Base-by-base conservation (phyloP, 2,888 invertebrate species). In the Leucania comma region DNA sequence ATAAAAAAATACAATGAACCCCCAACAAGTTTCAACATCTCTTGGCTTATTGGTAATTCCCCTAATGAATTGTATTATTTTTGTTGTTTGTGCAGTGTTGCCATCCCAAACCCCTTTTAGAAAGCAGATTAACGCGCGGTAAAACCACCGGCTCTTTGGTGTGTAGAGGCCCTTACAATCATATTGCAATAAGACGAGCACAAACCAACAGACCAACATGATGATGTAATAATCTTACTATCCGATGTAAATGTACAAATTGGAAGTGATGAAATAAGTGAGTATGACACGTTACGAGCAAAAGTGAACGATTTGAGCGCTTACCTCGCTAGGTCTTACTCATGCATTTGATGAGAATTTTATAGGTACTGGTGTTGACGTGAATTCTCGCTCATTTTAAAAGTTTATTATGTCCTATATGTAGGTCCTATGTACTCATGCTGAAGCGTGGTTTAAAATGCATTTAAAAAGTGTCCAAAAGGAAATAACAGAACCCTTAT, bases 221-320 rank as follows among this genome's bases (percentile, higher is more conserved):
- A 50, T 80, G 51, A 63, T 26, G 67, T 60, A 67, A 70, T 69
- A 67, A 65, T 69, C 50, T 79, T 66, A 76, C 66, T 71, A 79
- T 71, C 50, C 59, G 69, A 79, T 69, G 68, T 80, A 50, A 69
- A 65, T 72, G 75, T 61, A 68, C 66, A 73, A 71, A 73, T 82
- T 72, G 61, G 64, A 53, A 10, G 42, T 72, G 54, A 67, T 32
- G 80, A 61, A 73, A 82, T 72, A 57, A 35, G 35, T 35, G 17
- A 35, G 22, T 35, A 42, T 38, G 53, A 53, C 56, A 51, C 50
- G 26, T 59, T 62, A 42, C 20, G 57, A 56, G 80, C 57, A 38
- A 71, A 69, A 22, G 64, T 54, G 42, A 24, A 64, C 35, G 46
- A 60, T 64, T 73, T 63, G 42, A 57, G 46, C 26, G 29, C 42